Base-by-base conservation (phyloP, 2,113 vertebrate genomes). In the Clupea harengus region DNA sequence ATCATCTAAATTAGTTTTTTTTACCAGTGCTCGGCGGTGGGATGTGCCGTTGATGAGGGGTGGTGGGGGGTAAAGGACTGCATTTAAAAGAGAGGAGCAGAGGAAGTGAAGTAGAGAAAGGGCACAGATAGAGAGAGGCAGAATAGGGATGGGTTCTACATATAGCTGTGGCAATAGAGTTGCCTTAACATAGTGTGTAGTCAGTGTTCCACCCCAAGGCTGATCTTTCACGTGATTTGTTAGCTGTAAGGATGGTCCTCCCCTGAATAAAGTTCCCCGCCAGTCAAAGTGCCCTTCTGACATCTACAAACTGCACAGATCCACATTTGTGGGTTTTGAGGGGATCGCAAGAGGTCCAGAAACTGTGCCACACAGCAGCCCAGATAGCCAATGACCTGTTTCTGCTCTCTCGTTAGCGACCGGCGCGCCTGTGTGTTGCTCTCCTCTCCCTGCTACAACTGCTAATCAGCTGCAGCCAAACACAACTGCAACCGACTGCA, bases 1-100 rank as follows among this genome's bases (percentile, higher is more conserved):
- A 87, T 93, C 90, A 88, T 92, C 90, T 89, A 93, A 95, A 94
- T 93, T 89, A 92, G 93, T 91, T 92, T 93, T 64, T 39, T 45
- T 75, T 54, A 81, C 49, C 32, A 49, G 10, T 28, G 25, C 60
- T 39, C 44, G 13, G 22, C 4, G 18, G 60, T 67, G 60, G 60
- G n/a, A 4, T 28, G 64, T 72, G 22, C 22, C 11, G 8, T 0
- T 28, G 64, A 11, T 72, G 64, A 72, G 6, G n/a, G 8, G 9
- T n/a, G n/a, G n/a, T n/a, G 25, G 25, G 32, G 64, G 15, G 32
- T 2, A 13, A 72, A 25, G 64, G 64, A 32, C 64, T 32, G 25
- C n/a, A 11, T 72, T 72, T 72, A 32, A 72, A 72, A 15, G 64
- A 72, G 64, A 25, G 15, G 22, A 67, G 22, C 6, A 67, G 60